A percentile compares a stretch with the other conserved stretches of the same genome.
These are phyloP conservation scores for Zhengitettix transpicula DNA, from an alignment of 2,888 invertebrate genomes.

Conservation along the genomic window DNA sequence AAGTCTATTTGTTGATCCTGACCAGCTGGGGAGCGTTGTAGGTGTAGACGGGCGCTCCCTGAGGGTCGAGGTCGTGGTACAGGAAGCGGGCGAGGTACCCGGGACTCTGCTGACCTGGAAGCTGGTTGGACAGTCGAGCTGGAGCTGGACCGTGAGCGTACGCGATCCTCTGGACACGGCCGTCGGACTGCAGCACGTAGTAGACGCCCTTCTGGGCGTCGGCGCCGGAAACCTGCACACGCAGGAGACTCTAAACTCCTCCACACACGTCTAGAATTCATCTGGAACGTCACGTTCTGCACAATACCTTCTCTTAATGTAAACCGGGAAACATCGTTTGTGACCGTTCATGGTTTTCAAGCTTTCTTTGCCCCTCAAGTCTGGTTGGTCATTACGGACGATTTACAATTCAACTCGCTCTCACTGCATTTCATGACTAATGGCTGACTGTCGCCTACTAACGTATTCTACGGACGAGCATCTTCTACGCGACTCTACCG, in stretches of 20 bases:
- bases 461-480: too few species aligned
- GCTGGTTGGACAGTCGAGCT: not conserved
- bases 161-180: slow-evolving; percentile 15
- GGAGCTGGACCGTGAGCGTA: slow-evolving; percentile 6
- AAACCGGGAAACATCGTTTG: too few species aligned
- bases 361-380: too few species aligned
- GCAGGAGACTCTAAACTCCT: not conserved
- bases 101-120: not conserved
- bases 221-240: not conserved
- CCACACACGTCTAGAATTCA: too few species aligned
- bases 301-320: too few species aligned
- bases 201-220: slow-evolving; percentile 14
- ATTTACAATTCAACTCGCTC: too few species aligned
- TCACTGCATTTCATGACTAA: too few species aligned
- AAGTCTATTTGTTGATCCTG: slow-evolving; percentile 5
- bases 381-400: too few species aligned
- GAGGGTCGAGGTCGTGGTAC: slow-evolving; percentile 17
- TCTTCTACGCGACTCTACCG: too few species aligned
- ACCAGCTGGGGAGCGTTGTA: slow-evolving; percentile 13
- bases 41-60: slow-evolving; percentile 16
- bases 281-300: too few species aligned
- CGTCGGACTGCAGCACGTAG: slow-evolving; percentile 16
- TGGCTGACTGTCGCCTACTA: too few species aligned
- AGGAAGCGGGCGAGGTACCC: slow-evolving; percentile 15
- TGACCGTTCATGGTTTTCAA: too few species aligned